Base-by-base conservation (phyloP, 2,888 invertebrate species). In the Xylota segnis region DNA sequence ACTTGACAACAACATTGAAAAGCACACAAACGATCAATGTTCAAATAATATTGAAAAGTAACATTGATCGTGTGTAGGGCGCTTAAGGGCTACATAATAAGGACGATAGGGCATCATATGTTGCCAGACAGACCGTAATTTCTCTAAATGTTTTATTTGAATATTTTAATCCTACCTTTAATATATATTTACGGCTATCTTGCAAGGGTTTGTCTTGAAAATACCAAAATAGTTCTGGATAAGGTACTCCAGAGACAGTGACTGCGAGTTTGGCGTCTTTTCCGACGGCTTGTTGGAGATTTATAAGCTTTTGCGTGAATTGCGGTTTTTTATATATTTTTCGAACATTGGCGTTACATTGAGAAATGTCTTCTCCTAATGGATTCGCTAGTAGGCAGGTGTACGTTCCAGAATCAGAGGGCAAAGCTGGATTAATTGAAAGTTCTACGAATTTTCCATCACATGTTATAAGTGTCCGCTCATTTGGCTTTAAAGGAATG, bases 171-270 rank as follows among this genome's bases (percentile, higher is more conserved):
- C 32, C 65, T 87, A 89, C 90, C 90, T 94, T 94, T 56, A 97
- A 93, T 87, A 94, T 94, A 91, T 96, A 97, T 91, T 97, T 97
- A 65, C 95, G 95, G 2, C 94, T 93, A 86, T 95, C 94, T 0
- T 92, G 92, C 16, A 98, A 94, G 0, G 95, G 95, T 75, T 94
- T 93, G 6, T 96, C 97, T 92, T 98, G 95, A 92, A 96, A 96
- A 92, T 95, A 96, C 98, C 98, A 99, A 0, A 94, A 93, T 18
- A 98, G 94, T 9, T 97, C 96, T 0, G 98, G 98, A 54, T 94
- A 93, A 0, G 98, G 98, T 4, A 97, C 94, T 7, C 97, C 97
- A 65, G 94, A 94, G 0, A 97, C 95, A 2, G 96, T 95, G 0
- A 96, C 97, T 0, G 96, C 94, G 92, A 98, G 96, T 90, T 97